phyloP scores from a whole-genome alignment of 37 sponge, comb jelly and placozoan species.

The Beroe forskalii region DNA sequence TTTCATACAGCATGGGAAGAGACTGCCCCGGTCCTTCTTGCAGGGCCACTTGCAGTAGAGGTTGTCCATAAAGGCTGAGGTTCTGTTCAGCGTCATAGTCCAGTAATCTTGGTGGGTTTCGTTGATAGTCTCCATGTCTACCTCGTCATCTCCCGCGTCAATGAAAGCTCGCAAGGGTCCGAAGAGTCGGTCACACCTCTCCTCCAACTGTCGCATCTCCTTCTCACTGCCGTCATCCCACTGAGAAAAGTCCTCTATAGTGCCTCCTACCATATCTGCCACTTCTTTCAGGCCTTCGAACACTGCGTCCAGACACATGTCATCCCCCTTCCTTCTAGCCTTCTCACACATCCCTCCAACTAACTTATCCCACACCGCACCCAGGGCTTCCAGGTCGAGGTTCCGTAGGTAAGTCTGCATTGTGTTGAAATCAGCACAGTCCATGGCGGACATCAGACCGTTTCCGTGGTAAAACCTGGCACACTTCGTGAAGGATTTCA shows the following conservation, averaged over 20 bases:
- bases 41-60: slow-evolving; percentile 4
- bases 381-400: not conserved
- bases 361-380: not conserved
- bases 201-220: not conserved
- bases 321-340: not conserved
- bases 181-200: not conserved
- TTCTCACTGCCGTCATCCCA: not conserved
- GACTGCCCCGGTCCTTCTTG: not conserved
- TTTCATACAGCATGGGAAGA: slow-evolving; percentile 30
- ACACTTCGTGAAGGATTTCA: not conserved
- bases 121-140: not conserved
- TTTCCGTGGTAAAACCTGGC: not conserved
- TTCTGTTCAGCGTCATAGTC: not conserved
- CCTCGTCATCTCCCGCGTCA: not conserved
- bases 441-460: not conserved
- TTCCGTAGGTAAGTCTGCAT: not conserved
- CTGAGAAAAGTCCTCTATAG: not conserved
- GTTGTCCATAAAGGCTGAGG: not conserved
- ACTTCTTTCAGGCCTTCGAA: not conserved
- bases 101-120: not conserved
- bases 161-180: not conserved
- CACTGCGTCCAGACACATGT: not conserved
- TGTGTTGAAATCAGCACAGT: not conserved
- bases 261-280: not conserved
- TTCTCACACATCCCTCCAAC: not conserved